Conservation (phyloP, 2,797 vertebrate genomes). For the Pseudochaenichthys georgianus region DNA sequence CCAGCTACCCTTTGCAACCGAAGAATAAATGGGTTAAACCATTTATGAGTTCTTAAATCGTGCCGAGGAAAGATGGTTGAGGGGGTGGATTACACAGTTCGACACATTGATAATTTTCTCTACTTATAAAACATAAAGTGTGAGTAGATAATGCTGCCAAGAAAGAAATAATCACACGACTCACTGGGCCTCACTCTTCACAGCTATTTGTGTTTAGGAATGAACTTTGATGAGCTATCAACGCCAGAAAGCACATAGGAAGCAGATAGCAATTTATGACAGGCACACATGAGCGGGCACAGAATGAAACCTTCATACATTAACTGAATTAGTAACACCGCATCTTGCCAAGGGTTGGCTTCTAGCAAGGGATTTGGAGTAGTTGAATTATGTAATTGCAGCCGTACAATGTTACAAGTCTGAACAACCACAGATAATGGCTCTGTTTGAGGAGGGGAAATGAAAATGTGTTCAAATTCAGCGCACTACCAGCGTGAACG, state of each 20-base stretch:
- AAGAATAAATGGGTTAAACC: slow-evolving; percentile 52
- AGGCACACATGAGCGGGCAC: slow-evolving; percentile 31
- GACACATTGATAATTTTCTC: slow-evolving; percentile 40
- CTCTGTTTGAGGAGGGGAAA: not conserved
- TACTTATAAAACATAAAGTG: slow-evolving; percentile 42
- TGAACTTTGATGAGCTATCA: slow-evolving; percentile 31
- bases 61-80: slow-evolving; percentile 16
- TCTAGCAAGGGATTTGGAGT: slow-evolving; percentile 27
- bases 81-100: slow-evolving; percentile 43
- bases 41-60: slow-evolving; percentile 55
- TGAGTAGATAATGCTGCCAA: slow-evolving; percentile 27
- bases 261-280: slow-evolving; percentile 29
- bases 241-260: slow-evolving; percentile 7
- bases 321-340: slow-evolving; percentile 50
- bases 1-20: slow-evolving; percentile 24
- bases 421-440: slow-evolving; percentile 36
- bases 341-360: slow-evolving; percentile 33
- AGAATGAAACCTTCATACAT: slow-evolving; percentile 55
- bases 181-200: slow-evolving; percentile 30
- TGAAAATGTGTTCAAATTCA: slow-evolving; percentile 11
- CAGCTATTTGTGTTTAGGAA: slow-evolving; percentile 34
- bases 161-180: slow-evolving; percentile 17
- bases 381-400: slow-evolving; percentile 53
- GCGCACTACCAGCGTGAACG: slow-evolving; percentile 1
- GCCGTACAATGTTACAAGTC: slow-evolving; percentile 41